A percentile compares a stretch with the other conserved stretches of the same genome.
phyloP scores from a whole-genome alignment of 2,113 vertebrate species.

The Pan troglodytes region NHGRI_mPanTro3-v2.1_pri NC_072398.2:110094501-110095000 shows the following conservation, averaged over 20 bases:
- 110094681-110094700: not conserved
- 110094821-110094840: not conserved
- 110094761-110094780: not conserved
- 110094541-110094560: not conserved
- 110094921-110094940: not conserved
- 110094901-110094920: not conserved
- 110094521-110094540: not conserved
- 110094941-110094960: not conserved
- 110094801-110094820: not conserved
- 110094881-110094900: not conserved
- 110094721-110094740: not conserved
- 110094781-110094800: not conserved
- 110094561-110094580: not conserved
- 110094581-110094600: not conserved
- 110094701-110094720: not conserved
- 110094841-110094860: not conserved
- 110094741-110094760: not conserved
- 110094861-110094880: not conserved
- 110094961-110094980: not conserved
- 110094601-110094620: not conserved
- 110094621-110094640: not conserved
- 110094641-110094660: not conserved
- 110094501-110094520: slow-evolving; percentile 14
- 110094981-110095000: not conserved
- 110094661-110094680: not conserved